Percentiles rank a stretch among this genome's conserved stretches.
Conservation (phyloP, 2,888 invertebrate genomes). For the Heterodera filipjevi region DNA sequence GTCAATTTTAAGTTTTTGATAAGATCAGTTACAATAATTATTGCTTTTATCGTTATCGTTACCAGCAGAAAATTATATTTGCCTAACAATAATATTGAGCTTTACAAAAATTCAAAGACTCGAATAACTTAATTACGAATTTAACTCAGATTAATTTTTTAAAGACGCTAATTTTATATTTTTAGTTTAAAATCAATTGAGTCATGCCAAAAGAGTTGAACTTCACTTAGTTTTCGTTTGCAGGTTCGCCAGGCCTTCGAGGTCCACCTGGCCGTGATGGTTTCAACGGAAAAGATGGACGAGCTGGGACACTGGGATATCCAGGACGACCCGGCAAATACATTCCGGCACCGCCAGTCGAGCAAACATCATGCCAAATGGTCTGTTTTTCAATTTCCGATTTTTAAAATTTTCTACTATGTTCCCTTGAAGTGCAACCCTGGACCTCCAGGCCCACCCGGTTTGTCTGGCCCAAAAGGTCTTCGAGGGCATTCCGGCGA, state of each 20-base stretch:
- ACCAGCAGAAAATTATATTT: too few relatives aligned
- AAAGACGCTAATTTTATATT: too few relatives aligned
- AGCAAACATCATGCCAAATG: constrained; percentile 34
- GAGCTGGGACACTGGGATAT: neutral
- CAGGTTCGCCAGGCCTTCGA: constrained; percentile 49
- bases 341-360: constrained; percentile 40
- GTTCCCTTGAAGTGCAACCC: constrained; percentile 47
- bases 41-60: too few relatives aligned
- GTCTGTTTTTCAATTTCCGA: constrained; percentile 19
- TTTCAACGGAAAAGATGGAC: neutral
- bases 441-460: constrained; percentile 56
- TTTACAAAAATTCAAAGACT: too few relatives aligned
- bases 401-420: neutral
- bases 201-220: too few relatives aligned
- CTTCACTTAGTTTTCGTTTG: neutral
- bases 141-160: too few relatives aligned
- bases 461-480: constrained; percentile 54
- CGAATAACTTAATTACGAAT: too few relatives aligned
- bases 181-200: too few relatives aligned
- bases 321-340: constrained; percentile 35
- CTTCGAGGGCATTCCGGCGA: constrained; percentile 45
- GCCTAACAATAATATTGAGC: too few relatives aligned
- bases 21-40: too few relatives aligned
- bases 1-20: too few relatives aligned
- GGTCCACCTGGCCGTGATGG: constrained; percentile 45